A percentile compares a stretch with the other conserved stretches of the same genome.
Conservation (phyloP, 1,140 invertebrate genomes). For the Hyles euphorbiae region DNA sequence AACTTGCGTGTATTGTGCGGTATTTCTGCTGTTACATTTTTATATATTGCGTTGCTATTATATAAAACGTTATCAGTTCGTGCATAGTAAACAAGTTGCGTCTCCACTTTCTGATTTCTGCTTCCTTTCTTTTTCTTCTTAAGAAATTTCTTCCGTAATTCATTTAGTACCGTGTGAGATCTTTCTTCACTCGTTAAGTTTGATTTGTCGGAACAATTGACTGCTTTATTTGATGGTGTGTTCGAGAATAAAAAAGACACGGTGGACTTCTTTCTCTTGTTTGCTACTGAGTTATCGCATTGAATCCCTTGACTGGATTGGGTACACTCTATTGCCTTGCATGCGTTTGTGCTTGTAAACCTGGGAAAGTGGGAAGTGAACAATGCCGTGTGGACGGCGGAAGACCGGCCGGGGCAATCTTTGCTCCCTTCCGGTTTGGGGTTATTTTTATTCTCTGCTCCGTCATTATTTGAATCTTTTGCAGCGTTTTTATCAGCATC, state of each 20-base stretch:
- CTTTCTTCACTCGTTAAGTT: background rate
- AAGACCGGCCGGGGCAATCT: background rate
- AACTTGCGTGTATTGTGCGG: background rate
- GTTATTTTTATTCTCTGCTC: too few species aligned
- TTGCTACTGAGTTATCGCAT: conserved; percentile 12
- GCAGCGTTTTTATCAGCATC: background rate
- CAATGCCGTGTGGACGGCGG: conserved; percentile 2
- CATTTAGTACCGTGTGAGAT: conserved; percentile 2
- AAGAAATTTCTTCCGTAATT: conserved; percentile 14
- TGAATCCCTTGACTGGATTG: conserved; percentile 8
- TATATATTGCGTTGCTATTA: conserved; percentile 15
- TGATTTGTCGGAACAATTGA: conserved; percentile 1
- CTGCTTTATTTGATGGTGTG: background rate
- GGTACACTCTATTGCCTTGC: background rate
- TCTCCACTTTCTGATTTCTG: conserved; percentile 30
- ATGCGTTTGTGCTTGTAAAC: background rate
- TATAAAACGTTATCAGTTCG: conserved; percentile 33
- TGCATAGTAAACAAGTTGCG: conserved; percentile 50
- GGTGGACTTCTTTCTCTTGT: conserved; percentile 21
- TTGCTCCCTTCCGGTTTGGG: background rate
- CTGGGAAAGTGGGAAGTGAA: background rate
- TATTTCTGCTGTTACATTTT: background rate
- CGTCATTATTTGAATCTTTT: background rate
- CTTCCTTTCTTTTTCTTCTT: conserved; percentile 24
- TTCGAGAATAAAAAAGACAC: conserved; percentile 28